phyloP scores from a whole-genome alignment of 2,888 invertebrate genomes.

The Hirtodrosophila histrioides region DNA sequence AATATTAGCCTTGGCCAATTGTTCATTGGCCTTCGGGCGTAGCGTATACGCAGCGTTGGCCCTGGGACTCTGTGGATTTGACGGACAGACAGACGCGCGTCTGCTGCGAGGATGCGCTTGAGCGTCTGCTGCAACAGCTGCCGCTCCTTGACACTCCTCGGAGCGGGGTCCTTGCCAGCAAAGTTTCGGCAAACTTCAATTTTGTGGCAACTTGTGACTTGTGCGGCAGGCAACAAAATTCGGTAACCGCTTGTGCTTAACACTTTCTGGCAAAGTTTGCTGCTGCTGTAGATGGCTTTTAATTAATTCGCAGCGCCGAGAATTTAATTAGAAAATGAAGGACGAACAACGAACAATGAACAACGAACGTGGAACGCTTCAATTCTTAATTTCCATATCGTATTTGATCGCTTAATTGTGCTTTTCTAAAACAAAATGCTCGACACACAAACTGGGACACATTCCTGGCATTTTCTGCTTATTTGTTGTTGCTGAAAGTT shows the following conservation, averaged over 20 bases:
- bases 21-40: constrained; percentile 2
- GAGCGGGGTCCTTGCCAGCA: background rate
- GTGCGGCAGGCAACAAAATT: constrained; percentile 17
- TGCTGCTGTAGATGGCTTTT: constrained; percentile 22
- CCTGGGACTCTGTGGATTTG: background rate
- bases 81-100: background rate
- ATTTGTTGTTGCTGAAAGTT: constrained; percentile 38
- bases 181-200: constrained; percentile 50
- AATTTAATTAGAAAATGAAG: constrained; percentile 57
- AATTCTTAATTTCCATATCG: constrained; percentile 19
- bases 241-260: constrained; percentile 62
- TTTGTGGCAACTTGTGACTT: constrained; percentile 54
- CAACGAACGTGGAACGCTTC: background rate
- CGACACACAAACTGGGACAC: constrained; percentile 2
- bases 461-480: constrained; percentile 6
- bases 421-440: constrained; percentile 1
- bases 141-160: constrained; percentile 51
- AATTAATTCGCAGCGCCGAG: constrained; percentile 50
- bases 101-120: constrained; percentile 2
- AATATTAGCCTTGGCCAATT: constrained; percentile 1
- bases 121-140: constrained; percentile 52
- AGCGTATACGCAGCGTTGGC: background rate
- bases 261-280: constrained; percentile 33
- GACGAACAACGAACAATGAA: background rate
- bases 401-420: constrained; percentile 15